These are phyloP conservation scores for Mormyrus iriodes DNA, from an alignment of 2,113 vertebrate genomes.

Conservation along the genomic window DNA sequence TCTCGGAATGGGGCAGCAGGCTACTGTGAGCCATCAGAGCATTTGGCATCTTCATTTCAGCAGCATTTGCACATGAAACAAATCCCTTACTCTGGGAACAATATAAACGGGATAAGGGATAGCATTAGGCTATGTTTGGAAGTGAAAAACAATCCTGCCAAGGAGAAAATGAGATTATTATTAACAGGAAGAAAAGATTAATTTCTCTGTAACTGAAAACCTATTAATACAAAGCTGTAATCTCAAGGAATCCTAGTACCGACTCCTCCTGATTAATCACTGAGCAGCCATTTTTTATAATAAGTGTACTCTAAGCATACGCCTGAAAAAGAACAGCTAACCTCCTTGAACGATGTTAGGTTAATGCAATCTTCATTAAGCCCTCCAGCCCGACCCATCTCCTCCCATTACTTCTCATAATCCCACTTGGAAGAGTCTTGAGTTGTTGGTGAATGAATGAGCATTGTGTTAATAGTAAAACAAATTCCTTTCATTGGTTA, in stretches of 20 bases:
- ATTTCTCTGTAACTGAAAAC: conserved; percentile 26
- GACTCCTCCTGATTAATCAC: conserved; percentile 10
- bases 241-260: conserved; percentile 14
- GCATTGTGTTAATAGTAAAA: conserved; percentile 5
- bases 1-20: neutral
- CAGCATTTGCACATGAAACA: neutral
- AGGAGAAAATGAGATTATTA: neutral
- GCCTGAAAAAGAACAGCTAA: neutral
- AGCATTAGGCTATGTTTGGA: neutral
- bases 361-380: conserved; percentile 26
- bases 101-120: neutral
- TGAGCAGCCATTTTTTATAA: conserved; percentile 15
- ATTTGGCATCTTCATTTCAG: neutral
- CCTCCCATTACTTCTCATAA: neutral
- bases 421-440: neutral
- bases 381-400: neutral
- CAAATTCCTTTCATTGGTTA: conserved; percentile 2
- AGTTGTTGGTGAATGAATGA: neutral
- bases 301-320: neutral
- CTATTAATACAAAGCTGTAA: conserved; percentile 26
- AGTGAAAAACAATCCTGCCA: neutral
- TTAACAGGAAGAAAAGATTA: neutral
- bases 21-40: neutral
- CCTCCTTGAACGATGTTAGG: conserved; percentile 2
- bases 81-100: neutral